Evolutionary conservation across 1,140 invertebrate genomes (phyloP), one percentile per base, ranked within the genome.

Genomic region (Trissolcus basalis): DNA sequence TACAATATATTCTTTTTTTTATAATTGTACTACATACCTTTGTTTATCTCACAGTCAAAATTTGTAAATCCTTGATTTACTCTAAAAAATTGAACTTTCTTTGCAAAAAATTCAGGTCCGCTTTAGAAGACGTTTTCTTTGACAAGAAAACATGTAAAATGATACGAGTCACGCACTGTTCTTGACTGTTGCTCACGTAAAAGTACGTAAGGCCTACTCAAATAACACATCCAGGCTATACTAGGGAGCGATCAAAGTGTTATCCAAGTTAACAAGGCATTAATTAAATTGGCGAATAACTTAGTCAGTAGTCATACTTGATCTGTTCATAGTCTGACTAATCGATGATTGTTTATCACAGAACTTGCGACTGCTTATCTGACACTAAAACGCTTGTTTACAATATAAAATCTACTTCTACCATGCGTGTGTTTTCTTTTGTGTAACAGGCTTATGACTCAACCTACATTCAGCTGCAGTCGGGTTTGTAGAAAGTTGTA

Each of bases 401-500:
- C 11, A 10, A 19, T 61, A 60, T 12, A 49, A 43, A 43, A 44
- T 61, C 58, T 13, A 50, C 48, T 36, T 60, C 36, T 27, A 27
- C 19, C 14, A 12, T 15, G 8, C 33, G 16, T 59, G 33, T 59
- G 48, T 36, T 27, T 27, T 27, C 19, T 27, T 27, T 27, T 27
- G 19, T 27, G 19, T 27, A 27, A 27, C 19, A 27, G n/a, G n/a
- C n/a, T n/a, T n/a, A n/a, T n/a, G n/a, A n/a, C n/a, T 27, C 1
- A 27, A 6, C 19, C 6, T 6, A 27, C 19, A 27, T 27, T 27
- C 19, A 27, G 35, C 19, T 36, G 51, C 19, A 44, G 50, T 44
- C 13, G 50, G 33, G 50, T 51, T 51, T 27, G 36, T 61, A 61
- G 58, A 61, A 61, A 61, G 58, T 51, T 61, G 14, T 53, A 53